Conservation (phyloP, 2,797 vertebrate genomes). For the Prunella strophiata region DNA sequence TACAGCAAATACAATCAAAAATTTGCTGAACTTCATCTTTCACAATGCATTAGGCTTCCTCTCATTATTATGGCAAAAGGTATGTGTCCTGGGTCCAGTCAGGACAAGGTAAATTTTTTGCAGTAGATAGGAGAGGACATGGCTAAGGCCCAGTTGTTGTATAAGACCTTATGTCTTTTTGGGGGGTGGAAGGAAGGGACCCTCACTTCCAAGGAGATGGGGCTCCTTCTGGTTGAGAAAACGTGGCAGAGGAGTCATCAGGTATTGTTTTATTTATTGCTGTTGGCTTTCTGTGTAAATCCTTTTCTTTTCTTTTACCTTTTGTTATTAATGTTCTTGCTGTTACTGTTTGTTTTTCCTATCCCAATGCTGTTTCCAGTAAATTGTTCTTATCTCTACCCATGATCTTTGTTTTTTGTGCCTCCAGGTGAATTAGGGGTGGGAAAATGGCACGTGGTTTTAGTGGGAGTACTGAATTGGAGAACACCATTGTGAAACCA, state of each 20-base stretch:
- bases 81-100: neutral
- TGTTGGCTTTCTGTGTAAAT: neutral
- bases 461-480: neutral
- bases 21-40: neutral
- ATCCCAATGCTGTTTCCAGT: neutral
- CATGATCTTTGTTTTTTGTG: neutral
- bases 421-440: neutral
- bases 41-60: neutral
- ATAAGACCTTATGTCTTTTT: neutral
- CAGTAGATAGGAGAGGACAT: neutral
- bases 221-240: neutral
- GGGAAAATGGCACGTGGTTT: neutral
- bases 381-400: neutral
- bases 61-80: neutral
- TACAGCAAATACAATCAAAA: neutral
- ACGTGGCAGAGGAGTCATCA: neutral
- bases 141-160: too few relatives aligned
- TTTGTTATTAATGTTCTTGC: neutral
- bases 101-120: neutral
- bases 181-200: too few relatives aligned
- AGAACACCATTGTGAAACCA: neutral
- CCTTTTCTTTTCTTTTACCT: neutral
- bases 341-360: neutral
- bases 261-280: neutral
- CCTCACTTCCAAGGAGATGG: neutral